A percentile compares a stretch with the other conserved stretches of the same genome.
Evolutionary conservation across 2,888 invertebrate species (phyloP).

Genomic region (Papilio protenor): DNA sequence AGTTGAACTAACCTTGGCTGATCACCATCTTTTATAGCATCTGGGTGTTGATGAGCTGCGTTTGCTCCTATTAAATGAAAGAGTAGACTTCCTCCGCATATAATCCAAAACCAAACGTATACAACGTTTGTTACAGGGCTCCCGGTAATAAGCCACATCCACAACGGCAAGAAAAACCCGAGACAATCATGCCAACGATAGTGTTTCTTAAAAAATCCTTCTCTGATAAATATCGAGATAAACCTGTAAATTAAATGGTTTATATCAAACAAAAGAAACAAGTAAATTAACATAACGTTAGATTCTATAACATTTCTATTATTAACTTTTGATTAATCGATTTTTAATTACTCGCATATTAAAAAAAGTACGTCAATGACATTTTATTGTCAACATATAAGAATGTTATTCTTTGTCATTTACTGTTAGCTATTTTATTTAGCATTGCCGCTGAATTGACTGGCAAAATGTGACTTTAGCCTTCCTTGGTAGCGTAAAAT

Average conservation of each 20-base stretch:
- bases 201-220: conserved; percentile 63
- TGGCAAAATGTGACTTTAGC: background rate
- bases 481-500: background rate
- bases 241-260: conserved; percentile 55
- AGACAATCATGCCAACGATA: conserved; percentile 69
- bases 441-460: background rate
- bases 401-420: too few species aligned
- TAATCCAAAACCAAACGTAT: conserved; percentile 83
- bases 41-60: conserved; percentile 92
- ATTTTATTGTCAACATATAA: too few species aligned
- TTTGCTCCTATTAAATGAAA: conserved; percentile 87
- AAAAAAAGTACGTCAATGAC: too few species aligned
- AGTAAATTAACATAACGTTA: too few species aligned
- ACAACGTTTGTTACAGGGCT: conserved; percentile 64
- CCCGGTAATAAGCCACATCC: conserved; percentile 70
- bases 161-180: conserved; percentile 69
- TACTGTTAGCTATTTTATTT: too few species aligned
- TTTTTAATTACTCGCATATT: background rate
- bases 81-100: conserved; percentile 82
- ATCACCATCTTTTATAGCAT: conserved; percentile 91
- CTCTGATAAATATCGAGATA: conserved; percentile 57
- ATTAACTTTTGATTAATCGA: background rate
- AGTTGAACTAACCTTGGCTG: conserved; percentile 63
- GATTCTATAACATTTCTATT: too few species aligned
- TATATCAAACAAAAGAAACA: background rate